Evolutionary conservation across 2,113 vertebrate species (phyloP).

Genomic region (Cynocephalus volans): DNA sequence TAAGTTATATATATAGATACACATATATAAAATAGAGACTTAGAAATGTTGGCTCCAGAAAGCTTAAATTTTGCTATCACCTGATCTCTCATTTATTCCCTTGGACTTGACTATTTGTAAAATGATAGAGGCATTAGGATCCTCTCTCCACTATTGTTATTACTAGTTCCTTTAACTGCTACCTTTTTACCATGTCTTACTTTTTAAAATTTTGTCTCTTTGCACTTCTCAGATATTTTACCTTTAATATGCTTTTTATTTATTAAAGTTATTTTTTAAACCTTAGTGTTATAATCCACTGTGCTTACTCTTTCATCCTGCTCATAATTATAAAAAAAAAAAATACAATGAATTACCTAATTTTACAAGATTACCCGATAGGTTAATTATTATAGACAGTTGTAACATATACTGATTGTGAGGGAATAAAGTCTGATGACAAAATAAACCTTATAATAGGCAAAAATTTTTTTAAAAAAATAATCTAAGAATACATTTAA

Average conservation of each 20-base stretch:
- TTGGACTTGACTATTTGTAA: background rate
- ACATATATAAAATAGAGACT: background rate
- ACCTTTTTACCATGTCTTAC: fast-evolving
- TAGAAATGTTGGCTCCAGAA: slow-evolving; percentile 44
- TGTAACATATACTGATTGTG: background rate
- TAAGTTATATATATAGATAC: background rate
- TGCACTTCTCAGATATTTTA: background rate
- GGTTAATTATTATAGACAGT: background rate
- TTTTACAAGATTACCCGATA: background rate
- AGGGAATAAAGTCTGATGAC: background rate
- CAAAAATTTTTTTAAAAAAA: background rate
- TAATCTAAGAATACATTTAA: background rate
- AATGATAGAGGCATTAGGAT: background rate
- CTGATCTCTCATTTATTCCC: background rate
- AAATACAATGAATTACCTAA: background rate
- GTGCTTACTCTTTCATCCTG: background rate
- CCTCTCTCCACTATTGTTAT: fast-evolving
- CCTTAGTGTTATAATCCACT: background rate
- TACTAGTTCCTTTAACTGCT: background rate
- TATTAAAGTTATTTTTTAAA: background rate
- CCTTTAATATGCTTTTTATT: background rate
- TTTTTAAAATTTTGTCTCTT: background rate
- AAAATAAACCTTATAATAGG: background rate
- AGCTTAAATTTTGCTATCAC: background rate
- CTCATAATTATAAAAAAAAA: background rate